Conservation (phyloP, 2,888 invertebrate genomes). For the Tetragonisca angustula region DNA sequence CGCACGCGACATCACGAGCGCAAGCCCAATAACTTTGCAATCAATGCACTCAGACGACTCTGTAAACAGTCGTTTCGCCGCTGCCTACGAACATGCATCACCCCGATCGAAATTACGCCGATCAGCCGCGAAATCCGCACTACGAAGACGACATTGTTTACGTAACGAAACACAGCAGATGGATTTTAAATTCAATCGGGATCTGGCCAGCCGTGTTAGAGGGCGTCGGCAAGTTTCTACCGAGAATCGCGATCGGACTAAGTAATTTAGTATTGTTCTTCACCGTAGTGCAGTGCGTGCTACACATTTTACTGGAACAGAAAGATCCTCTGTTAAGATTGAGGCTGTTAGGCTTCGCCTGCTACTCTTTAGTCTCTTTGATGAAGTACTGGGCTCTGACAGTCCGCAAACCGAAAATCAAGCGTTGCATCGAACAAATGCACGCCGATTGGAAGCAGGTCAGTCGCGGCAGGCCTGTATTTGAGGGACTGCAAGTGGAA, state of each 20-base stretch:
- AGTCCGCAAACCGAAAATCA: constrained; percentile 52
- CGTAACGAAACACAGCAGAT: constrained; percentile 56
- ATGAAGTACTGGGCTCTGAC: constrained; percentile 67
- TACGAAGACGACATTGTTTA: constrained; percentile 27
- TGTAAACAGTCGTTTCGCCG: constrained; percentile 34
- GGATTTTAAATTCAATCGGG: constrained; percentile 66
- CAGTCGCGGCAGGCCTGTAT: not conserved
- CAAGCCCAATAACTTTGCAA: constrained; percentile 28
- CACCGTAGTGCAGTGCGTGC: constrained; percentile 63
- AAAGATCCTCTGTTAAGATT: constrained; percentile 51
- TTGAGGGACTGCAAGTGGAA: not conserved
- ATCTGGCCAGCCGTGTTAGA: not conserved
- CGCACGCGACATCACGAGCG: constrained; percentile 8
- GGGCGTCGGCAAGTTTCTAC: not conserved
- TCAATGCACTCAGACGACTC: constrained; percentile 32
- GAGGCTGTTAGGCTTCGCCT: constrained; percentile 65
- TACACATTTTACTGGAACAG: constrained; percentile 64
- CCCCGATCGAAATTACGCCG: too few relatives aligned
- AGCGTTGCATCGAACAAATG: constrained; percentile 66
- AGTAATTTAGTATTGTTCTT: constrained; percentile 61
- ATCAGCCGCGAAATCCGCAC: constrained; percentile 2
- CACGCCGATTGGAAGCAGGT: constrained; percentile 69
- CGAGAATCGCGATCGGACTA: constrained; percentile 21
- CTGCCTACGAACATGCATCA: not conserved
- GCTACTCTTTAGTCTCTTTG: constrained; percentile 64